Conservation (phyloP, 1,140 invertebrate species). For the Samia ricini region DNA sequence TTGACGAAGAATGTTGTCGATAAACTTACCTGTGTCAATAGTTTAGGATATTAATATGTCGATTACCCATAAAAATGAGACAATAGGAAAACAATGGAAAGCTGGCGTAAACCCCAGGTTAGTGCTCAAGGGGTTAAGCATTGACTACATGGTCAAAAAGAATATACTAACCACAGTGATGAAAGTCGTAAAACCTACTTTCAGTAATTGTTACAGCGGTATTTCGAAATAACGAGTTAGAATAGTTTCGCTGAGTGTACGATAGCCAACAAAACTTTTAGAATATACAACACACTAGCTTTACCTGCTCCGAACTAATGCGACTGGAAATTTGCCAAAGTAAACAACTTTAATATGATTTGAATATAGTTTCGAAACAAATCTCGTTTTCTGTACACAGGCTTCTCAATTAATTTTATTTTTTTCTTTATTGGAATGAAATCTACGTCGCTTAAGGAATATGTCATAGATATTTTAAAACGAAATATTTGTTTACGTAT, state of each 20-base stretch:
- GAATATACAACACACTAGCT: conserved; percentile 12
- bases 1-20: too few relatives aligned
- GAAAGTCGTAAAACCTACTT: neutral
- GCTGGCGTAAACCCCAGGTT: too few relatives aligned
- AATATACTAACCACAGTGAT: neutral
- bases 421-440: conserved; percentile 1
- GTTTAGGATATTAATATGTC: too few relatives aligned
- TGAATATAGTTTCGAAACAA: conserved; percentile 51
- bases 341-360: conserved; percentile 58
- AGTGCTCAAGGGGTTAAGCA: too few relatives aligned
- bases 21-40: too few relatives aligned
- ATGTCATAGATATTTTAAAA: too few relatives aligned
- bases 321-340: conserved; percentile 44
- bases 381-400: conserved; percentile 36
- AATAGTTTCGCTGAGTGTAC: neutral
- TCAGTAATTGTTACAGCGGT: neutral
- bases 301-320: conserved; percentile 26
- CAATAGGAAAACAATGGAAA: too few relatives aligned
- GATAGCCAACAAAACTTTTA: conserved; percentile 7
- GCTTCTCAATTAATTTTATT: conserved; percentile 27
- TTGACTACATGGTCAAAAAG: neutral
- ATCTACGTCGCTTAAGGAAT: neutral
- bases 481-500: neutral
- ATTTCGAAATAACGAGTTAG: neutral
- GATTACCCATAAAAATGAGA: too few relatives aligned